Evolutionary conservation across 2,888 invertebrate species (phyloP).

Genomic region (Malacosoma neustria): DNA sequence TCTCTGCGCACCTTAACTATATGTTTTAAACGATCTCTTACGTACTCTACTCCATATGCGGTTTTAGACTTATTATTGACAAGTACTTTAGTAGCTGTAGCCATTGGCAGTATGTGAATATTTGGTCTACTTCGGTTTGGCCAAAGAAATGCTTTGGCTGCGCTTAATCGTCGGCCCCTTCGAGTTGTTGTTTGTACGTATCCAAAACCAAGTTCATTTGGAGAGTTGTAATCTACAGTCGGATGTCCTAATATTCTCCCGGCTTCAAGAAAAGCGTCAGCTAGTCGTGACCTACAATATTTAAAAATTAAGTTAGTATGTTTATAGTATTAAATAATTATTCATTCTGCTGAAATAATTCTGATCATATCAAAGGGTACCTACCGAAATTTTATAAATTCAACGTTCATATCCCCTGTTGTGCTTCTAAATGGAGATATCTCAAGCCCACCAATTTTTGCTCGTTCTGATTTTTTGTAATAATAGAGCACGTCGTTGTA

Average conservation of each 20-base stretch:
- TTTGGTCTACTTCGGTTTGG: conserved; percentile 68
- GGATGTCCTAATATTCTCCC: conserved; percentile 77
- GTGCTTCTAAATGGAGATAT: conserved; percentile 64
- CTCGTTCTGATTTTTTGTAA: conserved; percentile 74
- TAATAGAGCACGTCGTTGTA: conserved; percentile 73
- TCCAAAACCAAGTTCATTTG: conserved; percentile 71
- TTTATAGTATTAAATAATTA: too few species aligned
- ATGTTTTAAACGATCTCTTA: conserved; percentile 44
- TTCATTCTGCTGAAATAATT: too few species aligned
- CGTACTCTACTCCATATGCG: conserved; percentile 73
- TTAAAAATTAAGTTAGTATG: too few species aligned
- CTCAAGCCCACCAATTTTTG: conserved; percentile 44
- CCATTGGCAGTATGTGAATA: conserved; percentile 71
- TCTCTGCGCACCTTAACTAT: conserved; percentile 76
- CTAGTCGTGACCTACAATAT: conserved; percentile 55
- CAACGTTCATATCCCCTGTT: conserved; percentile 74
- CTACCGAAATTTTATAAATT: conserved; percentile 66
- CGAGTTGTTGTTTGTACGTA: conserved; percentile 76
- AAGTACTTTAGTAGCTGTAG: conserved; percentile 70
- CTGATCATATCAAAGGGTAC: too few species aligned
- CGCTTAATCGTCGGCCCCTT: conserved; percentile 73
- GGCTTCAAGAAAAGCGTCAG: conserved; percentile 78
- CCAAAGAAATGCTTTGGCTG: conserved; percentile 76
- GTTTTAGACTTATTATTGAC: conserved; percentile 58
- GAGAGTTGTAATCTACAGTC: conserved; percentile 80